Conservation (phyloP, 2,797 vertebrate species). For the Parauchenoglanis ngamensis region DNA sequence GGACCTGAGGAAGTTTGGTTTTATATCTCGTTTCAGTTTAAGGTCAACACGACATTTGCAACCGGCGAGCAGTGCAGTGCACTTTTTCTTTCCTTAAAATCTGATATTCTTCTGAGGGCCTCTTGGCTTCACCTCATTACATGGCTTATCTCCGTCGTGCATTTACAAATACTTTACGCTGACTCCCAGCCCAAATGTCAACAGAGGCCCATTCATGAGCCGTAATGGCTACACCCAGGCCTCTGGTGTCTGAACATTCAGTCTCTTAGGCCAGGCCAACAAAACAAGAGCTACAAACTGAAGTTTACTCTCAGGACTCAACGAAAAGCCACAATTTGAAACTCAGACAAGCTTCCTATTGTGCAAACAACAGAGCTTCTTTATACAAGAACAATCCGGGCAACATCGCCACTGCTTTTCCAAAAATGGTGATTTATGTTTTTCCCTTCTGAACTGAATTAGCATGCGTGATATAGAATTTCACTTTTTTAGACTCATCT, state of each 20-base stretch:
- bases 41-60: slow-evolving; percentile 51
- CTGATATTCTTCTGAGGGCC: slow-evolving; percentile 35
- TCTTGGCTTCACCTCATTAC: slow-evolving; percentile 48
- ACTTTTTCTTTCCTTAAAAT: slow-evolving; percentile 42
- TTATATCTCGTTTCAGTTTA: slow-evolving; percentile 49
- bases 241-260: slow-evolving; percentile 37
- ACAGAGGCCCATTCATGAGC: slow-evolving; percentile 57
- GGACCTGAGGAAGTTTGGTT: slow-evolving; percentile 38
- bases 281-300: slow-evolving; percentile 62
- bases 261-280: slow-evolving; percentile 56
- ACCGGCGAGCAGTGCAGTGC: not conserved
- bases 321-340: slow-evolving; percentile 60
- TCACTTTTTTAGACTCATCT: slow-evolving; percentile 68
- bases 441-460: slow-evolving; percentile 69
- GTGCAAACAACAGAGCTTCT: slow-evolving; percentile 70
- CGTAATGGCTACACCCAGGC: slow-evolving; percentile 18
- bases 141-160: slow-evolving; percentile 52
- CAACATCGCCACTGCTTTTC: slow-evolving; percentile 55
- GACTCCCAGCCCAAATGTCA: slow-evolving; percentile 35
- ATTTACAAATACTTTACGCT: slow-evolving; percentile 49
- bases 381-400: slow-evolving; percentile 65
- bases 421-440: slow-evolving; percentile 46
- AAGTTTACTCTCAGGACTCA: slow-evolving; percentile 67
- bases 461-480: slow-evolving; percentile 71
- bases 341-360: slow-evolving; percentile 70